Evolutionary conservation across 2,797 vertebrate species (phyloP).

Genomic region (Paedocypris micromegethes): DNA sequence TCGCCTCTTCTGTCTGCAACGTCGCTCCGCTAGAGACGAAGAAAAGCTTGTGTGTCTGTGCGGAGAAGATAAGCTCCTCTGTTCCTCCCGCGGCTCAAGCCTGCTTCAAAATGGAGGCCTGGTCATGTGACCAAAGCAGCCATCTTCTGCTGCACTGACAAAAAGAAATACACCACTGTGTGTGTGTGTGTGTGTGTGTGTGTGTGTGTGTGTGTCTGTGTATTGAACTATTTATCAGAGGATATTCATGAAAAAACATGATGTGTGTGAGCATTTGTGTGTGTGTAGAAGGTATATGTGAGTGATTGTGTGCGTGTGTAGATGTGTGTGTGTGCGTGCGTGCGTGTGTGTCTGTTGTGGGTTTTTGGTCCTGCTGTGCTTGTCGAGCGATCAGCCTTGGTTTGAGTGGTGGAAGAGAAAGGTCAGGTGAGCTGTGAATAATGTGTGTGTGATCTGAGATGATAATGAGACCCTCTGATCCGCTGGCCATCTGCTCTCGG

Average conservation of each 20-base stretch:
- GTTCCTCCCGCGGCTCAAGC: conserved; percentile 27
- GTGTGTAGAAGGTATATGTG: neutral
- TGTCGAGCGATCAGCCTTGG: too few species aligned
- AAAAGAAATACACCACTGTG: neutral
- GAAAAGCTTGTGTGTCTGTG: conserved; percentile 49
- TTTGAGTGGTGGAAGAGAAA: too few species aligned
- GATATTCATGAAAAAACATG: too few species aligned
- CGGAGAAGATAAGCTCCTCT: conserved; percentile 67
- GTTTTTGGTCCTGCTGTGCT: neutral
- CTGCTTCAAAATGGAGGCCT: conserved; percentile 57
- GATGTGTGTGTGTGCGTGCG: neutral
- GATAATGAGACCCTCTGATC: neutral
- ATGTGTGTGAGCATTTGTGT: neutral
- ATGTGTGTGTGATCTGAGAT: neutral
- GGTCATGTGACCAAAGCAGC: conserved; percentile 55
- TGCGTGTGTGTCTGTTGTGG: neutral
- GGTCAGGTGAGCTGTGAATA: too few species aligned
- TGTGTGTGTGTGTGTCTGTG: neutral
- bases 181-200: neutral
- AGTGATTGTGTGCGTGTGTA: neutral
- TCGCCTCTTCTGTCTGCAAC: conserved; percentile 55
- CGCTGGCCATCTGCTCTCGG: too few species aligned
- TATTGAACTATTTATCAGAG: neutral
- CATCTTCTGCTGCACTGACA: conserved; percentile 41
- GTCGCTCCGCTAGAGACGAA: too few species aligned